phyloP scores from a whole-genome alignment of 2,888 invertebrate genomes.

The Cataglyphis livida region DNA sequence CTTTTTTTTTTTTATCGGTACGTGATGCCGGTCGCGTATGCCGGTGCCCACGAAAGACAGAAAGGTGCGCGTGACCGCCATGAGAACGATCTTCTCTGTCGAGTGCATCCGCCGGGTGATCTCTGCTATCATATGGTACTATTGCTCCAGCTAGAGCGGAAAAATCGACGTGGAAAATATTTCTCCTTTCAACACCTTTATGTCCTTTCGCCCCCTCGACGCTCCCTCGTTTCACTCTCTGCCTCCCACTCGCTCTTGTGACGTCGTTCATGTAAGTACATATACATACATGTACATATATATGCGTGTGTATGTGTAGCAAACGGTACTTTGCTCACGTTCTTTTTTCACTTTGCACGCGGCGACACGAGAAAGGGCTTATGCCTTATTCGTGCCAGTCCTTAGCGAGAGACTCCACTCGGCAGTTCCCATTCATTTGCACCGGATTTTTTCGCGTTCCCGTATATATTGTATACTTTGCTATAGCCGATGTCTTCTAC shows the following conservation, averaged over 20 bases:
- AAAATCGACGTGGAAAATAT: slow-evolving; percentile 72
- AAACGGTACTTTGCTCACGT: slow-evolving; percentile 59
- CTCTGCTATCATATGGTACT: slow-evolving; percentile 43
- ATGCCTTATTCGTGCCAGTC: slow-evolving; percentile 70
- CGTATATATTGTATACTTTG: slow-evolving; percentile 24
- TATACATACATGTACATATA: slow-evolving; percentile 45
- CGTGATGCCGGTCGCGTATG: slow-evolving; percentile 53
- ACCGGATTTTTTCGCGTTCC: slow-evolving; percentile 51
- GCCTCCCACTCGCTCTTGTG: neutral
- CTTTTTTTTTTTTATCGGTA: slow-evolving; percentile 33
- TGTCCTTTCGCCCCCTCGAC: slow-evolving; percentile 36
- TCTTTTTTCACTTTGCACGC: slow-evolving; percentile 68
- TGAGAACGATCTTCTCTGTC: slow-evolving; percentile 45
- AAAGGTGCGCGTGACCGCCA: slow-evolving; percentile 49
- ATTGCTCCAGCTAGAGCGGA: slow-evolving; percentile 50
- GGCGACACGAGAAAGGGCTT: slow-evolving; percentile 74
- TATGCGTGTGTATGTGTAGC: slow-evolving; percentile 21
- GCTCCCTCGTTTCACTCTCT: slow-evolving; percentile 32
- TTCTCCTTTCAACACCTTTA: slow-evolving; percentile 56
- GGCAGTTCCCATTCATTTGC: slow-evolving; percentile 67
- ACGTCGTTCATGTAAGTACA: neutral
- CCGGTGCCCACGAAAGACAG: slow-evolving; percentile 50
- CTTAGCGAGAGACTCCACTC: slow-evolving; percentile 58
- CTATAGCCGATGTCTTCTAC: neutral
- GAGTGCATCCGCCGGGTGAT: slow-evolving; percentile 52